These are phyloP conservation scores for Intellagama lesueurii DNA, from an alignment of 2,797 vertebrate species.

Conservation along the genomic window DNA sequence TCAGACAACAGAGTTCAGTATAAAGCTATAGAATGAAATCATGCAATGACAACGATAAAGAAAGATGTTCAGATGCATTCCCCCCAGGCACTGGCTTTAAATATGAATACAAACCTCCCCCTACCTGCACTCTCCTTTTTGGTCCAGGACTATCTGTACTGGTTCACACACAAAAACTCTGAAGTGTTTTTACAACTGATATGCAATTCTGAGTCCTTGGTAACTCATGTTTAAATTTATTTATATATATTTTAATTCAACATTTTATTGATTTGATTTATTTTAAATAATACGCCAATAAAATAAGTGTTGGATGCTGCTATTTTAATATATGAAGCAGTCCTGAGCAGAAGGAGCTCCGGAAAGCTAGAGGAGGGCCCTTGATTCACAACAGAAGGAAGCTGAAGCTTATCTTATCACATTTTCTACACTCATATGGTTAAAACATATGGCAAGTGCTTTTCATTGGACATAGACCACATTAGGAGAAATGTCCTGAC, in stretches of 20 bases:
- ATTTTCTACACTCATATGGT: slow-evolving; percentile 5
- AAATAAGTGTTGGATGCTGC: neutral
- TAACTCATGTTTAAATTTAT: neutral
- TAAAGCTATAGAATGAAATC: neutral
- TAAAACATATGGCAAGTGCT: neutral
- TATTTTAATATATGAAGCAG: neutral
- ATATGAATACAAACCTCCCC: neutral
- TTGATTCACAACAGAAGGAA: neutral
- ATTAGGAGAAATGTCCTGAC: too few species aligned
- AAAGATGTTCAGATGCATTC: neutral
- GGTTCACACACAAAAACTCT: neutral
- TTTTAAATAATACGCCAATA: neutral
- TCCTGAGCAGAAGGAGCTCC: neutral
- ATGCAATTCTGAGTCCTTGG: neutral
- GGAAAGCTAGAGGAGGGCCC: neutral
- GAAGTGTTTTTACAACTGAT: neutral
- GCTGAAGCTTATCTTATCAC: neutral
- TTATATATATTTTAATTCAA: too few species aligned
- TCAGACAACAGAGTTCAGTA: neutral
- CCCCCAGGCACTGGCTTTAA: neutral
- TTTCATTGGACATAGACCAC: neutral
- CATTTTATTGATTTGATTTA: neutral
- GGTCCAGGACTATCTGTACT: too few species aligned
- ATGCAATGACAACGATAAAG: neutral
- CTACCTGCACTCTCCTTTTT: too few species aligned